phyloP scores from a whole-genome alignment of 2,113 vertebrate species.

The Colossoma macropomum region DNA sequence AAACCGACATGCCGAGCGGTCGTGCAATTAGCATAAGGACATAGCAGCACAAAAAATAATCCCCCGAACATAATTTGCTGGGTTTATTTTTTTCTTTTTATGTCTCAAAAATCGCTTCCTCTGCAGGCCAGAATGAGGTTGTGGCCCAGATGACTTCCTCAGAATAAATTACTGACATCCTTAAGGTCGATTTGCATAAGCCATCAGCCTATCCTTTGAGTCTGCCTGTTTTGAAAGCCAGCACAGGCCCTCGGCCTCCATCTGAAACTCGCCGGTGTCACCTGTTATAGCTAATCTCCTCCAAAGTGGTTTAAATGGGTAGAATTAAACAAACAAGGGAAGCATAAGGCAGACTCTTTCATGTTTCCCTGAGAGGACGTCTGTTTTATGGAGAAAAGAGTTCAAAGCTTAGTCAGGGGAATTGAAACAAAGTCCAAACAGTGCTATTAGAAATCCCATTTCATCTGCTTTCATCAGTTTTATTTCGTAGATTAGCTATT shows the following conservation, averaged over 20 bases:
- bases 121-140: constrained; percentile 38
- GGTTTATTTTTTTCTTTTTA: constrained; percentile 30
- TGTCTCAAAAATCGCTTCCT: constrained; percentile 36
- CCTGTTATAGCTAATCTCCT: constrained; percentile 55
- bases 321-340: constrained; percentile 58
- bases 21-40: constrained; percentile 54
- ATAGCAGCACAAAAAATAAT: constrained; percentile 46
- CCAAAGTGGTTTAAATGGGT: constrained; percentile 53
- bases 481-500: neutral
- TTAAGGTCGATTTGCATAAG: constrained; percentile 58
- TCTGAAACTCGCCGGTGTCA: constrained; percentile 38
- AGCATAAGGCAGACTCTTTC: constrained; percentile 48
- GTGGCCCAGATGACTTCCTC: constrained; percentile 40
- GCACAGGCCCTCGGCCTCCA: constrained; percentile 21
- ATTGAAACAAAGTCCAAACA: constrained; percentile 41
- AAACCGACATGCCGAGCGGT: constrained; percentile 44
- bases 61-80: constrained; percentile 39
- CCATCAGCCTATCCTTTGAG: constrained; percentile 53
- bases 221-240: constrained; percentile 44
- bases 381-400: constrained; percentile 33
- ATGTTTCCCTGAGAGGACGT: constrained; percentile 34
- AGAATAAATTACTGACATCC: constrained; percentile 56
- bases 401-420: constrained; percentile 52
- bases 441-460: constrained; percentile 17
- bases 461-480: neutral